phyloP scores from a whole-genome alignment of 2,888 invertebrate genomes.

The Hylaea fasciaria region DNA sequence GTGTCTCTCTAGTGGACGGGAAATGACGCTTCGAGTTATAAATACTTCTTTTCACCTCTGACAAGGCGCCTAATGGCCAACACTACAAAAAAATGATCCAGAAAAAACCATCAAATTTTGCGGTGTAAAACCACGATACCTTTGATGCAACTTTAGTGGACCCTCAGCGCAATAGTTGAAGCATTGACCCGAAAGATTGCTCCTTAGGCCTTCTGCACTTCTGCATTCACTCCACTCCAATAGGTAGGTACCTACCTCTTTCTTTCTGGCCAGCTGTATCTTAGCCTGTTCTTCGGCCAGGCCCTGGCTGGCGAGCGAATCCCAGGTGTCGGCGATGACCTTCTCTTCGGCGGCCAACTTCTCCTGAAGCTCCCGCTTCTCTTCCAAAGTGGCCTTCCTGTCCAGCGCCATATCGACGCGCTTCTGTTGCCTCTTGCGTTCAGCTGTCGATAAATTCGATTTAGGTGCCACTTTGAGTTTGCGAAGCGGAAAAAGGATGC shows the following conservation, averaged over 20 bases:
- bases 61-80: no score
- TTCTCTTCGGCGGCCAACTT: slow-evolving; percentile 49
- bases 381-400: slow-evolving; percentile 55
- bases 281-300: slow-evolving; percentile 53
- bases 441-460: slow-evolving; percentile 45
- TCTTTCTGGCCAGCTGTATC: slow-evolving; percentile 53
- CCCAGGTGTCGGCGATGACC: slow-evolving; percentile 63
- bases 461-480: neutral
- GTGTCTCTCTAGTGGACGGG: slow-evolving; percentile 57
- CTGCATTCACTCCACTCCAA: no score
- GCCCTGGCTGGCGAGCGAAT: slow-evolving; percentile 62
- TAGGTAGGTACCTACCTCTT: slow-evolving; percentile 69
- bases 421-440: slow-evolving; percentile 51
- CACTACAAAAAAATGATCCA: no score
- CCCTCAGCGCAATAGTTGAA: no score
- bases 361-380: slow-evolving; percentile 48
- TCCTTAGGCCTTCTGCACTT: no score
- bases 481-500: no score
- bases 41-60: no score
- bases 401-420: slow-evolving; percentile 53
- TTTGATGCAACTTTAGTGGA: no score
- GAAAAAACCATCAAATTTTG: no score
- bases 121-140: no score
- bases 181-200: no score
- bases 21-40: neutral